A percentile compares a stretch with the other conserved stretches of the same genome.
phyloP scores from a whole-genome alignment of 2,113 vertebrate species.

The Pomatostomus ruficeps region DNA sequence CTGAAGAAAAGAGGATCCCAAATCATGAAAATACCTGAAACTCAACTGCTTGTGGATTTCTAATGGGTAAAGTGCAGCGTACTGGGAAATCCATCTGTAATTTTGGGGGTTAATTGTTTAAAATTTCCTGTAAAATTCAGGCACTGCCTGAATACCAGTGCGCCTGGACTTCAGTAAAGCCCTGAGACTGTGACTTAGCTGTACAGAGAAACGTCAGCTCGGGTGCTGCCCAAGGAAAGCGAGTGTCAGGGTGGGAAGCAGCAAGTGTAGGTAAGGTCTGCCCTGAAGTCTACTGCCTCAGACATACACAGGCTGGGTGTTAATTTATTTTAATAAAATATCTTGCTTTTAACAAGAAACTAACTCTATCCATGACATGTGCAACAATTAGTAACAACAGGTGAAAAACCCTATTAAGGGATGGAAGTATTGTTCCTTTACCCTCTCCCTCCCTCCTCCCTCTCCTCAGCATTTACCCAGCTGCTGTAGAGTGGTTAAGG shows the following conservation, averaged over 20 bases:
- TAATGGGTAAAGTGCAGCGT: background rate
- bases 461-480: background rate
- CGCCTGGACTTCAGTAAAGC: background rate
- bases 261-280: background rate
- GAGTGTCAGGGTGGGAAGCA: background rate
- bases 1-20: background rate
- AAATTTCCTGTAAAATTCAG: background rate
- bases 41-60: background rate
- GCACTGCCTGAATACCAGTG: background rate
- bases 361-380: background rate
- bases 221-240: background rate
- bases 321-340: background rate
- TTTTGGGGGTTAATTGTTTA: background rate
- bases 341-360: background rate
- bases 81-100: background rate
- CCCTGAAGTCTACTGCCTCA: background rate
- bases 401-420: accelerated
- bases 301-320: too few species aligned
- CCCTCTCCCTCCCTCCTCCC: accelerated
- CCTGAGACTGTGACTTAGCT: background rate
- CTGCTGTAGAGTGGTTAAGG: background rate
- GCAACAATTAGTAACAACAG: background rate
- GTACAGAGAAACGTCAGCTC: background rate
- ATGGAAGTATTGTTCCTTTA: background rate
- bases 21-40: background rate